phyloP scores from a whole-genome alignment of 2,113 vertebrate genomes.

The Tonatia bakeri region DNA sequence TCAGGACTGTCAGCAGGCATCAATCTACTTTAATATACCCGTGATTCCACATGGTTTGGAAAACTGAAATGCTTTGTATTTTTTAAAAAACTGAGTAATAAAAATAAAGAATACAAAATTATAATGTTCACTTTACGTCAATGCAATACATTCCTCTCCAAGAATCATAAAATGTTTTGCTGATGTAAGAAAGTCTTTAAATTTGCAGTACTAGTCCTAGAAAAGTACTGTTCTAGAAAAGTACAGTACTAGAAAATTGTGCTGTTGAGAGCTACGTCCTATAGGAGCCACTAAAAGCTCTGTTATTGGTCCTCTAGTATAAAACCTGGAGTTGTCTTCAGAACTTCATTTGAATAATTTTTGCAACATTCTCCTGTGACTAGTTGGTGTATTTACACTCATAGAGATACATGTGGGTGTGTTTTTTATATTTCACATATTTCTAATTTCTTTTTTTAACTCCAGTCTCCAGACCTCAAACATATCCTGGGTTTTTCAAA shows the following conservation, averaged over 20 bases:
- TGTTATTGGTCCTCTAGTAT: not conserved
- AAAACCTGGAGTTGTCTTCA: not conserved
- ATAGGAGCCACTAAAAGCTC: not conserved
- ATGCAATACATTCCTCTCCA: not conserved
- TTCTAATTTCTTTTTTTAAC: not conserved
- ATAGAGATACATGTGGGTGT: not conserved
- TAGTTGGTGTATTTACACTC: not conserved
- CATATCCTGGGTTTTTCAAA: not conserved
- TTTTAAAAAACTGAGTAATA: not conserved
- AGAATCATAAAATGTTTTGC: not conserved
- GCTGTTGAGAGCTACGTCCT: not conserved
- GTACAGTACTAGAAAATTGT: no score
- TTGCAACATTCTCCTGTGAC: not conserved
- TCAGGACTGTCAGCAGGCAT: not conserved
- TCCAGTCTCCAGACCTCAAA: not conserved
- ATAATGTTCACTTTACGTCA: not conserved
- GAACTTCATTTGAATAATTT: not conserved
- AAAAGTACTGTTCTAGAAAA: no score
- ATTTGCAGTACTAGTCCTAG: not conserved
- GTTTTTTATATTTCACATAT: not conserved
- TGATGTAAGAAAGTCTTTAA: not conserved
- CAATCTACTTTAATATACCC: not conserved
- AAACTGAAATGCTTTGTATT: not conserved
- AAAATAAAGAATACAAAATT: not conserved
- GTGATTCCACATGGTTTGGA: accelerated